Conservation (phyloP, 2,888 invertebrate genomes). For the Alviniconcha strummeri region DNA sequence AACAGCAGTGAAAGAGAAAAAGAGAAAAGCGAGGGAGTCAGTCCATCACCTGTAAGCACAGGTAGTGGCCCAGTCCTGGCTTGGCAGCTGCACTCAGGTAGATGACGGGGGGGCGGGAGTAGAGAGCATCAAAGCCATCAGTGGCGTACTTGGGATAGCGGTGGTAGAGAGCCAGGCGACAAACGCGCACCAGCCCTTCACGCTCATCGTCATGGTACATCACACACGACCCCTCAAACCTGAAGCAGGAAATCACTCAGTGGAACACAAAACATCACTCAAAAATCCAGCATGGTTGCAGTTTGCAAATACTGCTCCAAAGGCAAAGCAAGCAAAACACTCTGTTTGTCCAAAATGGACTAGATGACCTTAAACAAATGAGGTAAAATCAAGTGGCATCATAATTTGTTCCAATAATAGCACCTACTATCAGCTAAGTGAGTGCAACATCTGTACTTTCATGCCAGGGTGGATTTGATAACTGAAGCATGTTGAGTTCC, state of each 20-base stretch:
- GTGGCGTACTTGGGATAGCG: slow-evolving; percentile 87
- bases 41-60: slow-evolving; percentile 69
- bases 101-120: slow-evolving; percentile 85
- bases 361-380: not conserved
- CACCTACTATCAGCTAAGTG: no score
- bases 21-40: not conserved
- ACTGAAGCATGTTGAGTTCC: not conserved
- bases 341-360: not conserved
- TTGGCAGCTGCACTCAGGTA: slow-evolving; percentile 74
- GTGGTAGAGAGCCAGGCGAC: slow-evolving; percentile 85
- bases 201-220: slow-evolving; percentile 91
- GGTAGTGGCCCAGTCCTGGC: slow-evolving; percentile 70
- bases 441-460: no score
- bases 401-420: no score
- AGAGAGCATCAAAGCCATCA: slow-evolving; percentile 88
- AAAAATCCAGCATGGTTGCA: not conserved
- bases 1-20: no score
- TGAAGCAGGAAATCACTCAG: slow-evolving; percentile 66
- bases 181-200: slow-evolving; percentile 90
- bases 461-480: no score
- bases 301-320: no score
- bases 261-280: not conserved
- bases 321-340: not conserved
- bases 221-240: slow-evolving; percentile 87
- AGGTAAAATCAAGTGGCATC: no score